Evolutionary conservation across 2,113 vertebrate species (phyloP).

Genomic region (Macrotus californicus): DNA sequence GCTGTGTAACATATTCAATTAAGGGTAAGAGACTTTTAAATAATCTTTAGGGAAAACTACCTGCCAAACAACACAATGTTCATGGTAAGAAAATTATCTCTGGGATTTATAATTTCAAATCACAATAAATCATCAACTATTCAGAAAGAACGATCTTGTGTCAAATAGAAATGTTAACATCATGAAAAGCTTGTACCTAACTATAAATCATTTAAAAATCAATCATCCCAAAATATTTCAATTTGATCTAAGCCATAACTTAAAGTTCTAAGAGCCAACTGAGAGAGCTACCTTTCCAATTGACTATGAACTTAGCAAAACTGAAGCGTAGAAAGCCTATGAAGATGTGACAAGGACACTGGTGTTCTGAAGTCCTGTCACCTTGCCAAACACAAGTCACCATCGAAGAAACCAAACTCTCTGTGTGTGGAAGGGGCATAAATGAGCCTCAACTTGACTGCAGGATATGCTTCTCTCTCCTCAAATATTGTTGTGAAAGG

Average conservation of each 20-base stretch:
- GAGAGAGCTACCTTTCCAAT: not conserved
- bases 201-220: slow-evolving; percentile 53
- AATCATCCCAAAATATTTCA: slow-evolving; percentile 29
- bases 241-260: slow-evolving; percentile 33
- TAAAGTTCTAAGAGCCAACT: slow-evolving; percentile 31
- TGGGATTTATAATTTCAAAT: slow-evolving; percentile 60
- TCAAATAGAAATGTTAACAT: slow-evolving; percentile 60
- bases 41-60: slow-evolving; percentile 47
- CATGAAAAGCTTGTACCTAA: slow-evolving; percentile 41
- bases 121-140: slow-evolving; percentile 62
- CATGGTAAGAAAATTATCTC: slow-evolving; percentile 57
- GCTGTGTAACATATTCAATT: slow-evolving; percentile 54
- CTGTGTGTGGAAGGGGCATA: slow-evolving; percentile 26
- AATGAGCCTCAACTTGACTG: slow-evolving; percentile 34
- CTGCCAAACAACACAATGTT: slow-evolving; percentile 50
- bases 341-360: not conserved
- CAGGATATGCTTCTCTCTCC: not conserved
- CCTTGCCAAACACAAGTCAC: not conserved
- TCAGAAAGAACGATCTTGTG: slow-evolving; percentile 47
- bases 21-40: slow-evolving; percentile 57
- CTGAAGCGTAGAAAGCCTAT: slow-evolving; percentile 27
- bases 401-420: not conserved
- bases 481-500: slow-evolving; percentile 46
- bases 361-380: not conserved
- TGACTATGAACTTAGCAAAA: slow-evolving; percentile 8